Evolutionary conservation across 2,888 invertebrate species (phyloP), one percentile per base, ranked within the genome.

Genomic region (Nomada ferruginata): DNA sequence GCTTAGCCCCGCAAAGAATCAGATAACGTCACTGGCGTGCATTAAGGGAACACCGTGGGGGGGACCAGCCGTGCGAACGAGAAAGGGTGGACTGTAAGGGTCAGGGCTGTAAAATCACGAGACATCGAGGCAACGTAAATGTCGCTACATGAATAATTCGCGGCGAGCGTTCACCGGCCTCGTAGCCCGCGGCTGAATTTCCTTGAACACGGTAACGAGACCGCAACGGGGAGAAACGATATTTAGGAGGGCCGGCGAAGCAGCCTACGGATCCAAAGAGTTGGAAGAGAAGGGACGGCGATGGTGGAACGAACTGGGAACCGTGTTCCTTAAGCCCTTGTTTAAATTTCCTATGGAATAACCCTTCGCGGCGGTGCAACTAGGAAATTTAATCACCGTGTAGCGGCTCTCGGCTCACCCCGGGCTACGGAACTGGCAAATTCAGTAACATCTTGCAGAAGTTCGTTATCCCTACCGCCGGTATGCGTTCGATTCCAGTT

Each of bases 361-460:
- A 88, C 80, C 88, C 79, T 80, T 84, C 82, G 79, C 72, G 52
- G 68, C 69, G 75, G 85, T 77, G 80, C 85, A 83, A 84, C 85
- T 76, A 83, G 84, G 81, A 88, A 88, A 88, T 87, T 89, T 88
- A 89, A 88, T 88, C 86, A 86, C 87, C 78, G 83, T 82, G 83
- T 86, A 87, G 85, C 86, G 73, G 79, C 84, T 76, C 86, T 76
- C 77, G 78, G 81, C 82, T 81, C 79, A 86, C 74, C 83, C 79
- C 76, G 66, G 84, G 81, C 89, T 79, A 85, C 83, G 83, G 82
- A 89, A 87, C 86, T 83, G 81, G 86, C 86, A 75, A 88, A 87
- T 88, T 89, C 89, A 83, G 87, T 88, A 88, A 88, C 89, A 89
- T 88, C 88, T 88, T 89, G 87, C 82, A 77, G 77, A 88, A 88